Evolutionary conservation across 2,888 invertebrate species (phyloP), one percentile per base, ranked within the genome.

Genomic region (Diarsia dahlii): DNA sequence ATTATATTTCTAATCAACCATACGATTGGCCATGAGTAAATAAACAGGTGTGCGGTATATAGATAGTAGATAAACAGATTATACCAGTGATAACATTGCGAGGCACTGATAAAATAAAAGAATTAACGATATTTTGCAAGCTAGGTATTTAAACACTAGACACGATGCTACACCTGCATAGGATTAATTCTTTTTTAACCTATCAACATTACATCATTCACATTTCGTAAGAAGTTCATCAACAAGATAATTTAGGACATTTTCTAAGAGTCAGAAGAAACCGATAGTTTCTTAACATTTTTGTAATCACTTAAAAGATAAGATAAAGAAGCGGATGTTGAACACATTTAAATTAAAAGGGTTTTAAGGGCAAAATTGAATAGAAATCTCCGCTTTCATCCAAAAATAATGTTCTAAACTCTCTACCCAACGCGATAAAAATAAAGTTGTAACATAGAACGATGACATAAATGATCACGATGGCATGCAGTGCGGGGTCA

Each of bases 381-480:
- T 48, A 52, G 13, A 70, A 45, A 9, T 13, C 12, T 23, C 28
- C 12, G 63, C 4, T 60, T 56, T 46, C 9, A 74, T 65, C 1
- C 6, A 64, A 56, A 52, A 71, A 20, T 1, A 2, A 0, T 23
- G 34, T 56, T 68, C 20, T 34, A 50, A 67, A 76, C 54, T 65
- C 58, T 71, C 48, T 80, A 62, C 34, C 73, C 45, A 66, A 45
- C 15, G 56, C 73, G 63, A 71, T 71, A 70, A 72, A 78, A 80
- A 80, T 78, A 73, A 78, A 76, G 78, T 80, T 68, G 72, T 71
- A 82, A 78, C 78, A 76, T 71, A 71, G 74, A 80, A 77, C 76
- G 73, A 86, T 88, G 89, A 89, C 91, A 90, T 88, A 88, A 87
- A 90, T 91, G 87, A 91, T 88, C 90, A 91, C 88, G 87, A 85